phyloP scores from a whole-genome alignment of 2,888 invertebrate genomes.

The Microctonus hyperodae region DNA sequence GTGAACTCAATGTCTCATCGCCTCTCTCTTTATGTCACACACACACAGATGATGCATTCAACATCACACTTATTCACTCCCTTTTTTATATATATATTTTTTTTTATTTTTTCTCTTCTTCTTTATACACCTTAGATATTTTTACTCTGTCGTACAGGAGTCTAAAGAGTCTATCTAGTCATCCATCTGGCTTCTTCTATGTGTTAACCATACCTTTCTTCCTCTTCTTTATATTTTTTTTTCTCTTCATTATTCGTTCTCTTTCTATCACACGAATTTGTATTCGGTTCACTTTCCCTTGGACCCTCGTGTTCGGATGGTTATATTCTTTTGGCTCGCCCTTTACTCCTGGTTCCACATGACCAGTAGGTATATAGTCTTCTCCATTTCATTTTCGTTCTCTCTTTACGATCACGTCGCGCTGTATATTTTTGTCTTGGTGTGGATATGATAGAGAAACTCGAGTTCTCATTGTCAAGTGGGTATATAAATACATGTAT shows the following conservation, averaged over 20 bases:
- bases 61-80: background rate
- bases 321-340: conserved; percentile 4
- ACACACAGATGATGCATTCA: conserved; percentile 5
- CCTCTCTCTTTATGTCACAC: conserved; percentile 3
- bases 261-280: conserved; percentile 36
- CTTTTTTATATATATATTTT: too few species aligned
- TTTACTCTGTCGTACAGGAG: conserved; percentile 28
- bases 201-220: conserved; percentile 3
- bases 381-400: conserved; percentile 22
- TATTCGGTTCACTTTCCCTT: conserved; percentile 41
- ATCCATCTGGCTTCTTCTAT: conserved; percentile 33
- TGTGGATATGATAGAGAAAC: background rate
- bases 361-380: conserved; percentile 2
- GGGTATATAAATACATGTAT: background rate
- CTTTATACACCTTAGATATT: background rate
- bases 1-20: conserved; percentile 12
- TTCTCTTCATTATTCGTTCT: conserved; percentile 30
- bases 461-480: background rate
- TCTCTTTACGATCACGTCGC: background rate
- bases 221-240: conserved; percentile 14
- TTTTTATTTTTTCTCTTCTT: conserved; percentile 10
- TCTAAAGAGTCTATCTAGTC: conserved; percentile 33
- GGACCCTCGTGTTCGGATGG: conserved; percentile 28
- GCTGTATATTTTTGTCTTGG: background rate
- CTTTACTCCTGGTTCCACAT: background rate